phyloP scores from a whole-genome alignment of 2,797 vertebrate genomes.

The Enteromius fasciolatus region DNA sequence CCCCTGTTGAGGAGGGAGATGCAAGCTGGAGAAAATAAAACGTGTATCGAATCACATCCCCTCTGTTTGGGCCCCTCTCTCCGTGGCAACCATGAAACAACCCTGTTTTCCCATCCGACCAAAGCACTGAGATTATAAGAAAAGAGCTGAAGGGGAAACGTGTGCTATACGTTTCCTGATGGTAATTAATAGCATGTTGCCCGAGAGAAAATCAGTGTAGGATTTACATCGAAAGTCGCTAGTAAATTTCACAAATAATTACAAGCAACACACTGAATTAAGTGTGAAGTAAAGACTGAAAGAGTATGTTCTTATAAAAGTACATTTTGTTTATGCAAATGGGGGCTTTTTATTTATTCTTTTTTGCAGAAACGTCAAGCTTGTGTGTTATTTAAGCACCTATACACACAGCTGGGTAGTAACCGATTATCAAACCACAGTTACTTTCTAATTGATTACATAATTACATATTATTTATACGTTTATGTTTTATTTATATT shows the following conservation, averaged over 20 bases:
- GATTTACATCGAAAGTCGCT: background rate
- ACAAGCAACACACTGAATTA: background rate
- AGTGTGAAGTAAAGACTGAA: background rate
- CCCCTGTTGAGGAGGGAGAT: conserved; percentile 61
- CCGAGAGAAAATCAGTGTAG: no score
- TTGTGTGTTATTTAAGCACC: background rate
- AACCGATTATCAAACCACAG: background rate
- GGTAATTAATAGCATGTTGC: conserved; percentile 49
- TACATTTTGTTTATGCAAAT: background rate
- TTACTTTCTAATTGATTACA: background rate
- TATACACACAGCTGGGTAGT: background rate
- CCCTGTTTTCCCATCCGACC: conserved; percentile 58
- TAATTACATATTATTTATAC: background rate
- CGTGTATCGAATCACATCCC: conserved; percentile 65
- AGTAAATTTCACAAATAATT: background rate
- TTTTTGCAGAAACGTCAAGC: background rate
- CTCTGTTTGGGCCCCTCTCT: conserved; percentile 69
- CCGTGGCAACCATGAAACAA: conserved; percentile 76
- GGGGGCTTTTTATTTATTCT: background rate
- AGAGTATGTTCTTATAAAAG: background rate
- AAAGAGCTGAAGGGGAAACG: conserved; percentile 47
- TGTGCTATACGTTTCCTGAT: conserved; percentile 50
- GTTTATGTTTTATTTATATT: no score
- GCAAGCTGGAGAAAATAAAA: conserved; percentile 66
- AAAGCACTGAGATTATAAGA: conserved; percentile 35